A percentile compares a stretch with the other conserved stretches of the same genome.
These are phyloP conservation scores for Sula dactylatra DNA, from an alignment of 2,113 vertebrate species.

Conservation along the genomic window DNA sequence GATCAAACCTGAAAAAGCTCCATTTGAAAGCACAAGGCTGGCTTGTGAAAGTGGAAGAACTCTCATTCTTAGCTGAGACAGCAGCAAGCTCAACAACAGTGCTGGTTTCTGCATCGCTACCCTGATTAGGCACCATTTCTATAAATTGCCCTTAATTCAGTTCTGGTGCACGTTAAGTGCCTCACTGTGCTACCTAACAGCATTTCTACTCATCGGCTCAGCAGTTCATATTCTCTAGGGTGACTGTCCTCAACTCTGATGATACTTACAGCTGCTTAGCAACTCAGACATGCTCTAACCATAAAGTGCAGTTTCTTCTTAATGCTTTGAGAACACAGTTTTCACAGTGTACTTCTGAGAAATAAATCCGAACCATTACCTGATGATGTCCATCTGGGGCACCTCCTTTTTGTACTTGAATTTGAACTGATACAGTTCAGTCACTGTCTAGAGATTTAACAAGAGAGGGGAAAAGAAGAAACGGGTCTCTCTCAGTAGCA, in stretches of 20 bases:
- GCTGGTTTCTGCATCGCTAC: not conserved
- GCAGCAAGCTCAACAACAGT: not conserved
- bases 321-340: not conserved
- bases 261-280: not conserved
- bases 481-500: not conserved
- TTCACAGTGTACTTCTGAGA: not conserved
- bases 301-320: not conserved
- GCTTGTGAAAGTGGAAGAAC: not conserved
- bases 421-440: constrained; percentile 93
- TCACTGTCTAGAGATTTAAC: constrained; percentile 80
- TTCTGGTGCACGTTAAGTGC: not conserved
- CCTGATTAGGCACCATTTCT: not conserved
- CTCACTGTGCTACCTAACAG: not conserved
- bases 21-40: not conserved
- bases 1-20: not conserved
- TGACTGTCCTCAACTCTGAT: not conserved
- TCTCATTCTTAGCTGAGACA: not conserved
- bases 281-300: not conserved
- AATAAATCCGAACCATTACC: constrained; percentile 71
- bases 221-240: not conserved
- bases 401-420: constrained; percentile 84
- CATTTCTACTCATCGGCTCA: not conserved
- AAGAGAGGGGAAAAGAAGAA: constrained; percentile 21
- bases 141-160: not conserved
- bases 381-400: constrained; percentile 85